Conservation (phyloP, 2,888 invertebrate genomes). For the Torymus auratus region DNA sequence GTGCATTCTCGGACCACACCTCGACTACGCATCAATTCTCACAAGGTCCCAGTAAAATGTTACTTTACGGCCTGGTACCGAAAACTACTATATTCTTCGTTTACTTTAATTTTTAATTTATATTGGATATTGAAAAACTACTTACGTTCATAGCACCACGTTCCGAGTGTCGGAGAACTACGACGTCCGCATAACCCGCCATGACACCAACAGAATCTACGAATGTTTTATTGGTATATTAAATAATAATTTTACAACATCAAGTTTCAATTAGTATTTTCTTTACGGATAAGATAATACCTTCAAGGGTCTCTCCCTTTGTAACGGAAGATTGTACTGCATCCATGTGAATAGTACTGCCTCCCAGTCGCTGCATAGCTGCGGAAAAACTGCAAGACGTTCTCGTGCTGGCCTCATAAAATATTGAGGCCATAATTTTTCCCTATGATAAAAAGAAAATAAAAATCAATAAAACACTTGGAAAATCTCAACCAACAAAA, state of each 20-base stretch:
- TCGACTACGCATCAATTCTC: no score
- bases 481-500: not conserved
- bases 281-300: slow-evolving; percentile 69
- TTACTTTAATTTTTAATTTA: not conserved
- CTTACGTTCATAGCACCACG: slow-evolving; percentile 93
- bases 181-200: slow-evolving; percentile 95
- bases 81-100: not conserved
- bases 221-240: not conserved
- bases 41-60: no score
- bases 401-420: slow-evolving; percentile 98
- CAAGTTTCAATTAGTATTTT: not conserved
- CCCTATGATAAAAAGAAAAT: slow-evolving; percentile 78
- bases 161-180: slow-evolving; percentile 95
- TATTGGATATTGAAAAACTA: slow-evolving; percentile 59
- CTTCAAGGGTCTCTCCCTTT: slow-evolving; percentile 97
- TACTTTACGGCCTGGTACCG: no score
- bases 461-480: not conserved
- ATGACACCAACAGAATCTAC: slow-evolving; percentile 87
- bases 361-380: slow-evolving; percentile 97
- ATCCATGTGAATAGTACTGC: slow-evolving; percentile 93
- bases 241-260: slow-evolving; percentile 51
- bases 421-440: slow-evolving; percentile 96
- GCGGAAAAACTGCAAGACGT: slow-evolving; percentile 97
- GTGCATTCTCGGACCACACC: no score
- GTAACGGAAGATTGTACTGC: slow-evolving; percentile 93